Percentiles rank a stretch among this genome's conserved stretches.
phyloP scores from a whole-genome alignment of 2,888 invertebrate genomes.

The Tuta absoluta region DNA sequence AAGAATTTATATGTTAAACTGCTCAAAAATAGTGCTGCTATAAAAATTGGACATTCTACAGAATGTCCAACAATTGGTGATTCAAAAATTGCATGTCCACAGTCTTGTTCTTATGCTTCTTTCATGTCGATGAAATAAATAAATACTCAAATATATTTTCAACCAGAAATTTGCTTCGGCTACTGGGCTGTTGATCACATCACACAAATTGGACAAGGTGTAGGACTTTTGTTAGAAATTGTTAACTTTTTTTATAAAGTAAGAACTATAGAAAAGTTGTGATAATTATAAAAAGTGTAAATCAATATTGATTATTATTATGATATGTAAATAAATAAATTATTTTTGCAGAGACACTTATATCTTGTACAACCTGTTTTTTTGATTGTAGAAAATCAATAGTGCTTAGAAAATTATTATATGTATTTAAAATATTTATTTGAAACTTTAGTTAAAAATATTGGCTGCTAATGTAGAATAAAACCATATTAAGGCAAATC shows the following conservation, averaged over 20 bases:
- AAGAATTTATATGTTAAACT: background rate
- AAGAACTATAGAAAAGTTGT: constrained; percentile 45
- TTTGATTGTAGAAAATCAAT: background rate
- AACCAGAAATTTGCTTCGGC: no score
- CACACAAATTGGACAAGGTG: background rate
- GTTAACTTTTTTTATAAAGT: constrained; percentile 15
- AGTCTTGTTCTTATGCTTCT: no score
- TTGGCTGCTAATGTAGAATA: constrained; percentile 1
- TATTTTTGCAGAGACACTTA: constrained; percentile 42
- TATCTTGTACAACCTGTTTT: background rate
- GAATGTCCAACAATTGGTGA: background rate
- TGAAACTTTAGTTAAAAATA: background rate
- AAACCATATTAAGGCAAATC: background rate
- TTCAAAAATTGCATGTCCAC: no score
- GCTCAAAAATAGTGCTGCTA: background rate
- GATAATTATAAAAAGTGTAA: constrained; percentile 46
- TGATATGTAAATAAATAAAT: constrained; percentile 43
- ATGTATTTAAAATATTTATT: no score
- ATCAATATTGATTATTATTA: constrained; percentile 36
- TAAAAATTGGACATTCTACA: background rate
- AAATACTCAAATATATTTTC: no score
- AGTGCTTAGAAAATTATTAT: background rate
- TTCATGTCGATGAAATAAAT: no score
- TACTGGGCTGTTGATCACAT: no score
- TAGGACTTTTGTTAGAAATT: constrained; percentile 21